Evolutionary conservation across 2,888 invertebrate genomes (phyloP).

Genomic region (Microchrysa polita): DNA sequence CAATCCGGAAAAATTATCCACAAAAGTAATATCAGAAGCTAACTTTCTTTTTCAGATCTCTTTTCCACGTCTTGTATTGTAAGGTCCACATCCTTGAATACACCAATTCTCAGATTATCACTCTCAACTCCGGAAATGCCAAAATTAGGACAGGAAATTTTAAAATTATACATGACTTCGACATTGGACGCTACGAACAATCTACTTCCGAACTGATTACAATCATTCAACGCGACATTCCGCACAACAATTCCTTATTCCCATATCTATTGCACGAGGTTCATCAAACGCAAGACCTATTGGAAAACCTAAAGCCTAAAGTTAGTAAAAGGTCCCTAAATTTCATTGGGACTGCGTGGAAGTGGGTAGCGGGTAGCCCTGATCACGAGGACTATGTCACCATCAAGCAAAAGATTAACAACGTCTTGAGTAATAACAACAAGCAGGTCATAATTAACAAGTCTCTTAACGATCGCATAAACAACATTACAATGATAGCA

Average conservation of each 20-base stretch:
- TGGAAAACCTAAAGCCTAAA: conserved; percentile 2
- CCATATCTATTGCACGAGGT: neutral
- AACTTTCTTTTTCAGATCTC: conserved; percentile 15
- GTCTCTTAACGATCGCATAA: neutral
- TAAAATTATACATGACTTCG: neutral
- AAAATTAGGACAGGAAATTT: neutral
- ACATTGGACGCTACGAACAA: neutral
- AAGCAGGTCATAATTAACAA: conserved; percentile 24
- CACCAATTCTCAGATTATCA: conserved; percentile 19
- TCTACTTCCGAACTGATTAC: neutral
- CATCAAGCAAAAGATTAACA: conserved; percentile 22
- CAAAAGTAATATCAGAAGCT: conserved; percentile 45
- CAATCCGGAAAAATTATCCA: conserved; percentile 45
- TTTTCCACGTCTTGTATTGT: neutral
- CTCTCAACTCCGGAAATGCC: neutral
- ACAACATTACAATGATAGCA: conserved; percentile 12
- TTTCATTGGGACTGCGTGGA: conserved; percentile 14
- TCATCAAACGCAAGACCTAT: neutral
- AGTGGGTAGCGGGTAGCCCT: conserved; percentile 14
- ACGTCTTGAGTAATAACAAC: conserved; percentile 22
- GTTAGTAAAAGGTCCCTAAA: neutral
- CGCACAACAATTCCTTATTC: neutral
- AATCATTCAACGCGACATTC: neutral
- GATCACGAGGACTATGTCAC: conserved; percentile 5
- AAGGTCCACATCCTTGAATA: conserved; percentile 14